Evolutionary conservation across 2,113 vertebrate species (phyloP).

Genomic region (Hassar affinis): DNA sequence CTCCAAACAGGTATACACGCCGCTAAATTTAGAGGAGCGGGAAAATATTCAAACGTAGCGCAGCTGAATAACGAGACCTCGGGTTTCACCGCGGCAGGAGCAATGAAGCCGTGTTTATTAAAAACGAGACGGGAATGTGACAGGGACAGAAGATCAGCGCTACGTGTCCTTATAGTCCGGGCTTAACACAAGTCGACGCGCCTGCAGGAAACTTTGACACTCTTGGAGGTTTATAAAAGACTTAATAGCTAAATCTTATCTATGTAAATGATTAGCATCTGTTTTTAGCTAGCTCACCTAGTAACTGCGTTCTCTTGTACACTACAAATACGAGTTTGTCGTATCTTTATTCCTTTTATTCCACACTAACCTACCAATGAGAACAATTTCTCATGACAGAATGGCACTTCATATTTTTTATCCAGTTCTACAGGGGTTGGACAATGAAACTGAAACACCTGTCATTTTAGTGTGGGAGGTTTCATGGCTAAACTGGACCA

Average conservation of each 20-base stretch:
- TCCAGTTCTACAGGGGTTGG: too few species aligned
- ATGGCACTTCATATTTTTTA: not conserved
- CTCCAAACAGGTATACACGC: constrained; percentile 1
- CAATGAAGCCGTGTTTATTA: not conserved
- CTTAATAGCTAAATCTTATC: not conserved
- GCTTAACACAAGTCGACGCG: too few species aligned
- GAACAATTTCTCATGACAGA: not conserved
- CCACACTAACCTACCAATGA: not conserved
- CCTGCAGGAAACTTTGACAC: too few species aligned
- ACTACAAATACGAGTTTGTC: not conserved
- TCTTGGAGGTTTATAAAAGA: not conserved
- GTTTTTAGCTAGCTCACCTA: not conserved
- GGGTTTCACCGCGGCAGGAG: not conserved
- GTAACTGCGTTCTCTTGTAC: not conserved
- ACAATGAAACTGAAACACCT: too few species aligned
- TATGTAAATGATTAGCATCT: not conserved
- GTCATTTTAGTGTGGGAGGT: too few species aligned
- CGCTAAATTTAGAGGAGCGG: constrained; percentile 17
- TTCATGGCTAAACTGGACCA: too few species aligned
- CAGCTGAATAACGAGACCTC: not conserved
- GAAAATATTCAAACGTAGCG: not conserved
- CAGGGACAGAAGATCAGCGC: not conserved
- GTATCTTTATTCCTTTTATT: not conserved
- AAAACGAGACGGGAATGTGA: not conserved
- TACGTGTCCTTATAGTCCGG: not conserved